Conservation (phyloP, 2,113 vertebrate genomes). For the Oryzias celebensis region DNA sequence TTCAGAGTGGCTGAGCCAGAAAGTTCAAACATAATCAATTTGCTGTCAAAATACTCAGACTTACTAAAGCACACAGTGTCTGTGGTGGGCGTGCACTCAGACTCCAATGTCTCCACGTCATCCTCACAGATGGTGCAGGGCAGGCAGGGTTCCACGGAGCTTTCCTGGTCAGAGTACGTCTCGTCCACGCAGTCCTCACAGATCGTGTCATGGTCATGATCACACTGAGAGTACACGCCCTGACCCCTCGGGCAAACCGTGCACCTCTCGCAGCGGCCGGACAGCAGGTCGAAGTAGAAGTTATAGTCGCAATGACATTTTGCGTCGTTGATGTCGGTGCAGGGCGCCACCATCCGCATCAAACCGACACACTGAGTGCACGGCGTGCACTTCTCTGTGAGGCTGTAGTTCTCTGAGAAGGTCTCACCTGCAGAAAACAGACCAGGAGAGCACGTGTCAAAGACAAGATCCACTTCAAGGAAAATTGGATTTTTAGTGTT, state of each 20-base stretch:
- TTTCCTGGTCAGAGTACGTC: constrained; percentile 90
- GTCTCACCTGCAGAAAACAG: constrained; percentile 80
- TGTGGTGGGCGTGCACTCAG: constrained; percentile 74
- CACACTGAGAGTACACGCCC: constrained; percentile 84
- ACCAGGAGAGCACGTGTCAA: neutral
- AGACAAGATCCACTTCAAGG: neutral
- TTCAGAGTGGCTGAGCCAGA: too few species aligned
- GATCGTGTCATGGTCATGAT: constrained; percentile 81
- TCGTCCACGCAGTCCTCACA: constrained; percentile 88
- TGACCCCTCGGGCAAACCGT: constrained; percentile 82
- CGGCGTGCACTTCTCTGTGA: constrained; percentile 81
- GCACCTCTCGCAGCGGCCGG: constrained; percentile 79
- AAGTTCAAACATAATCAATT: too few species aligned
- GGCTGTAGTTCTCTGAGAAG: constrained; percentile 88
- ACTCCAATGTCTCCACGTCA: constrained; percentile 74
- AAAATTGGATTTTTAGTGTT: too few species aligned
- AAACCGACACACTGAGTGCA: constrained; percentile 88
- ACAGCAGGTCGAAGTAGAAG: constrained; percentile 74
- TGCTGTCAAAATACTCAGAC: constrained; percentile 7
- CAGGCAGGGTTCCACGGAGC: constrained; percentile 92
- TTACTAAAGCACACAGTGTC: constrained; percentile 88
- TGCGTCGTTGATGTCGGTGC: constrained; percentile 94
- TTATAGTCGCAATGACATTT: constrained; percentile 88
- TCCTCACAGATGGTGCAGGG: constrained; percentile 94
- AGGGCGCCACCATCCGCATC: constrained; percentile 89